Evolutionary conservation across 2,113 vertebrate species (phyloP).

Genomic region (Chloropsis hardwickii): DNA sequence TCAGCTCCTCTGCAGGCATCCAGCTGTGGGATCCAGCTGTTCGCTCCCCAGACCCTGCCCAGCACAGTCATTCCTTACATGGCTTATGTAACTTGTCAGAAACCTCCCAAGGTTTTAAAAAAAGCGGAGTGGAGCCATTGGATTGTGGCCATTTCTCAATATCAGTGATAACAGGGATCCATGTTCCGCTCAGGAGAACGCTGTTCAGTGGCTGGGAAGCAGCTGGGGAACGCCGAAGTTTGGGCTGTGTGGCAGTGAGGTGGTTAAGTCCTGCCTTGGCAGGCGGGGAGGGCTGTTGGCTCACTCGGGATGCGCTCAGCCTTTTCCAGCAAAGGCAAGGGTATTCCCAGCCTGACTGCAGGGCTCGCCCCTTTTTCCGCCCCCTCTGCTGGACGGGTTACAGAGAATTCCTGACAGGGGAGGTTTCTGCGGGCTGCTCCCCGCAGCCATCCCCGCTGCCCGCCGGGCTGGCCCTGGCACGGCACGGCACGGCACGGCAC

Average conservation of each 20-base stretch:
- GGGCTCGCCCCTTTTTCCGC: neutral
- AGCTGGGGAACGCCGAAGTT: rapidly evolving
- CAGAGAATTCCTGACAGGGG: neutral
- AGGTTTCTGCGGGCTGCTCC: neutral
- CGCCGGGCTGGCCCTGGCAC: neutral
- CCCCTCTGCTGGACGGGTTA: neutral
- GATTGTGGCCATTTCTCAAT: neutral
- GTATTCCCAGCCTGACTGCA: constrained; percentile 13
- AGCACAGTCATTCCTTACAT: neutral
- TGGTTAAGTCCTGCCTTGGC: neutral
- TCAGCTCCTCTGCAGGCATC: neutral
- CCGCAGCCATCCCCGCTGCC: rapidly evolving
- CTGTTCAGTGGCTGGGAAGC: neutral
- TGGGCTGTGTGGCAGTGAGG: neutral
- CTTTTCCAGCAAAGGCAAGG: constrained; percentile 17
- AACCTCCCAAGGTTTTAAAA: neutral
- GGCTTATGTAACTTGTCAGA: neutral
- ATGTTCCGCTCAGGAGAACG: rapidly evolving
- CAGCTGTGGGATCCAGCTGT: neutral
- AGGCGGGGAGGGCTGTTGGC: neutral
- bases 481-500: neutral
- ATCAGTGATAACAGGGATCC: neutral
- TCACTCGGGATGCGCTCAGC: neutral
- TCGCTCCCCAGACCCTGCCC: neutral
- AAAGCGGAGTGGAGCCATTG: rapidly evolving